Percentiles rank a stretch among this genome's conserved stretches.
Conservation (phyloP, 2,797 vertebrate genomes). For the Micropoecilia bifurca region DNA sequence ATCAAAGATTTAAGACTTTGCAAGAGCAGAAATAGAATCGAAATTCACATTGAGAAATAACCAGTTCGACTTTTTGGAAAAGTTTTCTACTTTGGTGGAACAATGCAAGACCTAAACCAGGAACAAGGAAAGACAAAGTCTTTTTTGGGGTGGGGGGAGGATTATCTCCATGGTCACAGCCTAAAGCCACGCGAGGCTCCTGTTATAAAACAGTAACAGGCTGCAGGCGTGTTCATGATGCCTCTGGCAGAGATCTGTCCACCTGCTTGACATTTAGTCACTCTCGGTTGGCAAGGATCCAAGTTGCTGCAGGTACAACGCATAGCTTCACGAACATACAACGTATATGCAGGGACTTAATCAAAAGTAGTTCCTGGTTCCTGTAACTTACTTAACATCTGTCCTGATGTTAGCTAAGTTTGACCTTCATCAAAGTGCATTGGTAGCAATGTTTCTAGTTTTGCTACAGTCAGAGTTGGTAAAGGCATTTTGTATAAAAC, state of each 20-base stretch:
- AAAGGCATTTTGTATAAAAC: background rate
- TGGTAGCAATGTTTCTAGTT: background rate
- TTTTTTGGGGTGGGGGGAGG: background rate
- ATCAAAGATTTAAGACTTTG: background rate
- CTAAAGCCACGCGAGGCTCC: background rate
- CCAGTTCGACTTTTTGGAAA: background rate
- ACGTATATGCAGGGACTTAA: background rate
- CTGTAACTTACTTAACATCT: background rate
- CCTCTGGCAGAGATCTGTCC: background rate
- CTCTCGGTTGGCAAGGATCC: background rate
- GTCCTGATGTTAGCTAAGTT: background rate
- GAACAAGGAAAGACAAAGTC: background rate
- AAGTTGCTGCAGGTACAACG: background rate
- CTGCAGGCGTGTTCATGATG: background rate
- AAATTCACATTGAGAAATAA: background rate
- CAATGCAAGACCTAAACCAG: background rate
- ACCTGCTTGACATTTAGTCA: conserved; percentile 43
- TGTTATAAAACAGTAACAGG: background rate
- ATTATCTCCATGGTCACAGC: background rate
- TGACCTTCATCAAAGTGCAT: background rate
- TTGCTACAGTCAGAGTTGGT: background rate
- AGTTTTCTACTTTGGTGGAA: background rate
- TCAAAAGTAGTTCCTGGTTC: background rate
- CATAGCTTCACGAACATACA: background rate
- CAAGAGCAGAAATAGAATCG: background rate